Percentiles rank a stretch among this genome's conserved stretches.
Evolutionary conservation across 2,797 vertebrate genomes (phyloP).

Genomic region (Cryptoblepharus egeriae): DNA sequence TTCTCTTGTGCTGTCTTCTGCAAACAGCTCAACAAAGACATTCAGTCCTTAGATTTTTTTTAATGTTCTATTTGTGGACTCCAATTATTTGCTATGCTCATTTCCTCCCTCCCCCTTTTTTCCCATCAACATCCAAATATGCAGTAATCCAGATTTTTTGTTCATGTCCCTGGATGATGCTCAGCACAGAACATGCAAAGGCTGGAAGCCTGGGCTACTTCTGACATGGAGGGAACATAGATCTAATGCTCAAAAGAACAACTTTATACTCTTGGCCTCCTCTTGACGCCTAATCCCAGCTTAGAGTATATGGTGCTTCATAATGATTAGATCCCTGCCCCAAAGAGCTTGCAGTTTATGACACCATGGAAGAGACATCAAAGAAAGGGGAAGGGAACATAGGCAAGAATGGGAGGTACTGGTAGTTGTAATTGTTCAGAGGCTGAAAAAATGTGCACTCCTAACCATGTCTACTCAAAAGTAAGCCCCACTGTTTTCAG

Average conservation of each 20-base stretch:
- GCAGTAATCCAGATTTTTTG: background rate
- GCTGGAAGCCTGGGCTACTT: background rate
- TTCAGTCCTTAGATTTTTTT: too few species aligned
- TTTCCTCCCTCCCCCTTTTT: background rate
- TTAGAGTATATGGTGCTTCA: background rate
- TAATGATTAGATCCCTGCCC: too few species aligned
- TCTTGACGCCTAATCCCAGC: background rate
- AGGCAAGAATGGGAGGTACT: background rate
- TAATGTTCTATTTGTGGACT: background rate
- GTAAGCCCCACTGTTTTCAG: too few species aligned
- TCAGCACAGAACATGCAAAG: background rate
- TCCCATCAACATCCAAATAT: background rate
- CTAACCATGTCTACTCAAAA: too few species aligned
- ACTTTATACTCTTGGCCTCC: background rate
- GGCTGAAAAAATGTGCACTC: background rate
- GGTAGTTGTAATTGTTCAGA: background rate
- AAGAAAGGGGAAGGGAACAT: too few species aligned
- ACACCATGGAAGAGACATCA: too few species aligned
- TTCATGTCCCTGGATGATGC: background rate
- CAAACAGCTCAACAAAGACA: too few species aligned
- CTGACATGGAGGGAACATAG: background rate
- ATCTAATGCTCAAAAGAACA: background rate
- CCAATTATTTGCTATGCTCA: background rate
- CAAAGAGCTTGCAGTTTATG: too few species aligned
- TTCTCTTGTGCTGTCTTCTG: too few species aligned